Percentiles rank a stretch among this genome's conserved stretches.
These are phyloP conservation scores for Eurytoma californica DNA, from an alignment of 2,888 invertebrate species.

Conservation along the genomic window DNA sequence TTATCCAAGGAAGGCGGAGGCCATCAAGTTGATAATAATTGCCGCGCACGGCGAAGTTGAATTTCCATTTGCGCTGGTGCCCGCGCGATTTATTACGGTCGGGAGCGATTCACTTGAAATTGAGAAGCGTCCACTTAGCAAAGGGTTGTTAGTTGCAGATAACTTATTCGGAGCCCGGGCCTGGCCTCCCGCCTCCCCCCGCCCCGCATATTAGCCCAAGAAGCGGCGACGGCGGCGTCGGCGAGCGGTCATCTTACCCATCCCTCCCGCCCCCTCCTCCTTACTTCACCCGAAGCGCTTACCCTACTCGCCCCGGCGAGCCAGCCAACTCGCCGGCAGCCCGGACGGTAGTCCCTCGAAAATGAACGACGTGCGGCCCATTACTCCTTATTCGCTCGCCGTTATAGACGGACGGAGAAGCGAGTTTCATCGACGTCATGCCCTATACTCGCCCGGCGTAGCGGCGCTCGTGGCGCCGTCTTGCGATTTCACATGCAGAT, in stretches of 20 bases:
- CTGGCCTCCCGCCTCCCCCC: constrained; percentile 56
- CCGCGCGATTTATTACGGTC: constrained; percentile 52
- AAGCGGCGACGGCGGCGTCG: constrained; percentile 55
- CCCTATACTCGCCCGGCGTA: background rate
- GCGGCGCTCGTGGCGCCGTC: background rate
- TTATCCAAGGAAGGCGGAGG: background rate
- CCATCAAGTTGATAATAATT: constrained; percentile 44
- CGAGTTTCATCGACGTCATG: constrained; percentile 39
- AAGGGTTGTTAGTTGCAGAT: constrained; percentile 72
- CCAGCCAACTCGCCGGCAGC: background rate
- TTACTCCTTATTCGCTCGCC: constrained; percentile 46
- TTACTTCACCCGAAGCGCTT: constrained; percentile 38
- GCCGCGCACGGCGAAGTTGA: constrained; percentile 28
- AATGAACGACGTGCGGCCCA: constrained; percentile 52
- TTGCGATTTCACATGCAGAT: constrained; percentile 26
- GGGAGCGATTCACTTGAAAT: constrained; percentile 58
- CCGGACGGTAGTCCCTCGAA: constrained; percentile 22
- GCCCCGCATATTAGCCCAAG: constrained; percentile 58
- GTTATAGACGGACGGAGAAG: constrained; percentile 4
- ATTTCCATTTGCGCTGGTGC: constrained; percentile 39
- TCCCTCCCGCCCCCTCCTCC: constrained; percentile 32
- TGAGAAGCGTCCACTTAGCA: constrained; percentile 71
- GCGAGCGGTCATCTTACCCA: constrained; percentile 67
- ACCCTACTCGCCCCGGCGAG: constrained; percentile 40
- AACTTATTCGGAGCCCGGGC: constrained; percentile 69